Evolutionary conservation across 1,140 invertebrate genomes (phyloP).

Genomic region (Drosophila albomicans): DNA sequence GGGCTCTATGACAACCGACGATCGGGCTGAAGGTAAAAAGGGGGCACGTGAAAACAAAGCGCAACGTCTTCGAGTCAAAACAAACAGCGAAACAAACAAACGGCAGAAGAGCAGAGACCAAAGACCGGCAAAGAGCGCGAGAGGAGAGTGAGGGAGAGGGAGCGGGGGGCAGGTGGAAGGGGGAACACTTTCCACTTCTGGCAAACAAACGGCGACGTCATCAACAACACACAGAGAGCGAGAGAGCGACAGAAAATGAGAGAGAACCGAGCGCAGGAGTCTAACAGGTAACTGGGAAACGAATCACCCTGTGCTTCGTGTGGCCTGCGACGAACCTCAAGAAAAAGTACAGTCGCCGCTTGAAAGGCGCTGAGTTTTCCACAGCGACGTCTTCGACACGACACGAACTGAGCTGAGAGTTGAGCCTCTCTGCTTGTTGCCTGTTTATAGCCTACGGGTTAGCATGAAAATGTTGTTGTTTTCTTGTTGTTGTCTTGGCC

Average conservation of each 20-base stretch:
- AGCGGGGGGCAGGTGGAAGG: background rate
- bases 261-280: conserved; percentile 30
- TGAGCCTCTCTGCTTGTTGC: background rate
- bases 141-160: background rate
- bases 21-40: conserved; percentile 31
- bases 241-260: conserved; percentile 11
- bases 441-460: conserved; percentile 8
- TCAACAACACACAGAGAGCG: conserved; percentile 22
- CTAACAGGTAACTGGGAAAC: conserved; percentile 21
- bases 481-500: conserved; percentile 19
- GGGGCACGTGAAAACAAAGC: conserved; percentile 29
- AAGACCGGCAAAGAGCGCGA: background rate
- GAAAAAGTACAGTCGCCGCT: conserved; percentile 59
- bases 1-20: conserved; percentile 47
- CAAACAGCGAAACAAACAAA: conserved; percentile 63
- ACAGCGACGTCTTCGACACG: conserved; percentile 32
- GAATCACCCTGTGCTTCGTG: conserved; percentile 46
- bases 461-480: background rate
- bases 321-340: conserved; percentile 19
- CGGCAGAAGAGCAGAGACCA: conserved; percentile 28
- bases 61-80: conserved; percentile 60
- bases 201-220: conserved; percentile 31
- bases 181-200: conserved; percentile 51
- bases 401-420: conserved; percentile 30
- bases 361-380: conserved; percentile 56